Base-by-base conservation (phyloP, 1,140 invertebrate genomes). In the Drosophila equinoxialis region DNA sequence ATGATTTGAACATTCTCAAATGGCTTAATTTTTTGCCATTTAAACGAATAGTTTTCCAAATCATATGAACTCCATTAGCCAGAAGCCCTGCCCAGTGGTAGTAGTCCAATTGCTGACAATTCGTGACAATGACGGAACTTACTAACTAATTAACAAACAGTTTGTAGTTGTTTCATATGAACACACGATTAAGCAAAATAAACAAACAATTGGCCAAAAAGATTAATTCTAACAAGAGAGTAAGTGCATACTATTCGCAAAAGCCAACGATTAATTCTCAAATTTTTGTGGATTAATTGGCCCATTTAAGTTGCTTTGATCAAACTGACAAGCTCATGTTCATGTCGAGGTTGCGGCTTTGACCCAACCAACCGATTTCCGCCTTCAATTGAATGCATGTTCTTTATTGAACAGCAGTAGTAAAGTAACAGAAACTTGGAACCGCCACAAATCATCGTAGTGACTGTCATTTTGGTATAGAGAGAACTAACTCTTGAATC, bases 351-450 rank as follows among this genome's bases (percentile, higher is more conserved):
- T 51, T 51, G 17, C 65, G 66, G 62, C 70, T 78, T 66, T 68
- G 76, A 79, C 79, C 76, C 68, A 72, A 59, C 72, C 68, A 72
- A 58, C 65, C 83, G 71, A 77, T 87, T 79, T 86, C 83, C 83
- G 83, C 65, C 72, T 76, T 70, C 66, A 71, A 86, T 69, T 77
- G 45, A 72, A 72, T 71, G 42, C 51, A 58, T 30, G 75, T 82
- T 82, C 42, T 67, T 54, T 13, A 37, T 33, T 42, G 61, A 48
- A 33, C 30, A 70, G 41, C 8, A 65, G 68, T 20, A 45, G 51
- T 14, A 20, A 2, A 20, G 6, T 17, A 17, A 48, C 10, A 37
- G 35, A 37, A 48, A 51, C 45, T 51, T 51, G 45, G 45, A 10
- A 11, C 42, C 2, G 26, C 57, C 66, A 77, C 63, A 79, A 86